Conservation (phyloP, 2,113 vertebrate genomes). For the Crypturellus undulatus region DNA sequence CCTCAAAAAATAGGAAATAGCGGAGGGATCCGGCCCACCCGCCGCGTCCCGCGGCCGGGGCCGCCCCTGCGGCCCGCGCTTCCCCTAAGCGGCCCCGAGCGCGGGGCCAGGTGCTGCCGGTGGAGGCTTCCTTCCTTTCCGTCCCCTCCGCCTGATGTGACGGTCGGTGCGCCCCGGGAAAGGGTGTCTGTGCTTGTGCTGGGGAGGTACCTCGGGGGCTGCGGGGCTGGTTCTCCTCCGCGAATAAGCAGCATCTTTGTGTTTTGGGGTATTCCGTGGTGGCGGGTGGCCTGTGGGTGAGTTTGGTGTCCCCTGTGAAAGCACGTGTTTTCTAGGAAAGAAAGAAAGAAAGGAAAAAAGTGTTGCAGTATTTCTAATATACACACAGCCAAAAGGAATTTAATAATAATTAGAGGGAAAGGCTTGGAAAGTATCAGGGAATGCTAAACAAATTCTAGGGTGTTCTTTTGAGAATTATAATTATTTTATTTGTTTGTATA, state of each 20-base stretch:
- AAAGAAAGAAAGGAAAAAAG: rapidly evolving
- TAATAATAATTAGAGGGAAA: neutral
- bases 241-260: rapidly evolving
- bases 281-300: neutral
- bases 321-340: neutral
- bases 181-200: neutral
- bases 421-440: neutral
- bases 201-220: neutral
- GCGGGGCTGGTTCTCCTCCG: neutral
- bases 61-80: no score
- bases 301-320: neutral
- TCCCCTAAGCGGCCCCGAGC: no score
- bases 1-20: no score
- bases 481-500: neutral
- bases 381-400: neutral
- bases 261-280: neutral
- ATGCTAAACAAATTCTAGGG: neutral
- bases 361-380: neutral
- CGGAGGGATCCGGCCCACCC: no score
- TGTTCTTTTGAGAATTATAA: neutral
- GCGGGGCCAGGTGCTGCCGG: no score
- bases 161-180: no score
- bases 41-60: no score
- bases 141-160: no score
- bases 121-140: no score